Conservation (phyloP, 2,888 invertebrate genomes). For the Schizaphis graminum region DNA sequence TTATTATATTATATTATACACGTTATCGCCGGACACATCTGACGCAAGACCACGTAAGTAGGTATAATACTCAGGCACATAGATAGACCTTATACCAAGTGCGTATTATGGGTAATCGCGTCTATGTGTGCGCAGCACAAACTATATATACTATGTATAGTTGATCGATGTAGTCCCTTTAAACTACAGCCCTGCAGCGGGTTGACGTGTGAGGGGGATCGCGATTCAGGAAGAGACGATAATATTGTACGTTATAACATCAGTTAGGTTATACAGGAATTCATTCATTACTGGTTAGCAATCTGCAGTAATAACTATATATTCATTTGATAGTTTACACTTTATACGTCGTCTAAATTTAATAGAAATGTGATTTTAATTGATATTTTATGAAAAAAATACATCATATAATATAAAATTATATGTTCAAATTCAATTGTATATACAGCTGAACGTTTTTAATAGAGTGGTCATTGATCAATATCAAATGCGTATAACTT, state of each 20-base stretch:
- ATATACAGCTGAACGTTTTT: no score
- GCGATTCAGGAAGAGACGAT: background rate
- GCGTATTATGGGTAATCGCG: background rate
- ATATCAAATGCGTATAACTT: no score
- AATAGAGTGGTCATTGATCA: no score
- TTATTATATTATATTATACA: constrained; percentile 16
- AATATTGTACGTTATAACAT: background rate
- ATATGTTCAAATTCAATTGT: no score
- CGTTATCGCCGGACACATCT: constrained; percentile 4
- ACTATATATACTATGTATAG: background rate
- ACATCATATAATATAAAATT: no score
- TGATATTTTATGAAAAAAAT: no score
- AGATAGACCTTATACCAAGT: background rate
- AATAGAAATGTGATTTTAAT: no score
- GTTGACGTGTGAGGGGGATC: background rate
- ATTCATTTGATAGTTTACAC: no score
- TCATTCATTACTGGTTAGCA: no score
- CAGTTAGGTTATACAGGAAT: background rate
- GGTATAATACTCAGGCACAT: background rate
- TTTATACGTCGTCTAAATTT: no score
- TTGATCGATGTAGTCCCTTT: constrained; percentile 26
- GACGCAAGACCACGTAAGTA: constrained; percentile 17
- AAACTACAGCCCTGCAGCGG: constrained; percentile 3
- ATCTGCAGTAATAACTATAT: no score
- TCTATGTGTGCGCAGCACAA: background rate